Base-by-base conservation (phyloP, 2,797 vertebrate genomes). In the Hephaestus fuliginosus region DNA sequence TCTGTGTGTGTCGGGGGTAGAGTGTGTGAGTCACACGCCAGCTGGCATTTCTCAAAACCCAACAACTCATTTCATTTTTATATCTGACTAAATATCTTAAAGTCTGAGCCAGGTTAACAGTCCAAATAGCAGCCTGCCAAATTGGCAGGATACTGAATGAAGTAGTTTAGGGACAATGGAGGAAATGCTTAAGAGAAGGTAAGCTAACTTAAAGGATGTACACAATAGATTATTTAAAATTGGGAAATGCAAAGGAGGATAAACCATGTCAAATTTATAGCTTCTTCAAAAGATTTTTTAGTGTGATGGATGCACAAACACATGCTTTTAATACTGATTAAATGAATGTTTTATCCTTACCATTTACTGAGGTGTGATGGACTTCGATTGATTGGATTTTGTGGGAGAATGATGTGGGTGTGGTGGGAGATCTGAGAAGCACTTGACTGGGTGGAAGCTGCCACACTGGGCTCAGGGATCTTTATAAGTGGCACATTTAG, bases 401-500 rank as follows among this genome's bases (percentile, higher is more conserved):
- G 36, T 78, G 33, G 58, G 64, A 62, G 60, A 52, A 81, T 67
- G 58, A 65, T 60, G 79, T 72, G 78, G 78, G 88, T 79, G 69
- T 80, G 71, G 70, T 63, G 58, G 30, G 33, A 87, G 86, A 91
- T 92, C 90, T 86, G 87, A 91, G 70, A 73, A 93, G 89, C 88
- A 93, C 89, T 91, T 93, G 91, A 92, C 89, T 90, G 80, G 68
- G 78, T 74, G 79, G 83, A 84, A 52, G 58, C 66, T 61, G 51
- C 83, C 81, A 85, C 68, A 67, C 74, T 86, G 62, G 88, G 82
- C 80, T 82, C 75, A 56, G 75, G 81, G 87, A 91, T 93, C 87
- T 87, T 79, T 85, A 87, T 82, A 93, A 93, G 89, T 82, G 88
- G 86, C 83, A 86, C 90, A 90, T 93, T 94, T 90, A 91, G 89